Percentiles rank a stretch among this genome's conserved stretches.
These are phyloP conservation scores for Poliocrania exsul DNA, from an alignment of 2,797 vertebrate genomes.

Conservation along the genomic window DNA sequence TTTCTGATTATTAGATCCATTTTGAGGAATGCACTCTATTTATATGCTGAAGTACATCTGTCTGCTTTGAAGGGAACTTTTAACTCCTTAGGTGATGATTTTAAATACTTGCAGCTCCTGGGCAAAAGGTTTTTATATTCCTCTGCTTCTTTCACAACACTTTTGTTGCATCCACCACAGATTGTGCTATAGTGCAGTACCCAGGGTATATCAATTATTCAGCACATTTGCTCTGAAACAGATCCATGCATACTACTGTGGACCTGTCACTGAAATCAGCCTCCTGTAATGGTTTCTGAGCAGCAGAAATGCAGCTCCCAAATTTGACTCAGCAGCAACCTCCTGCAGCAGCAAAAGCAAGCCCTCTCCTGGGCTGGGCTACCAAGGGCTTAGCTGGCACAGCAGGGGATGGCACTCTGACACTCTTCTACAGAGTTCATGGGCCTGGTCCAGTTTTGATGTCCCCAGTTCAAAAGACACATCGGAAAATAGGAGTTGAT, in stretches of 20 bases:
- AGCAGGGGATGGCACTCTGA: not conserved
- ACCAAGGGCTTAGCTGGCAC: accelerated
- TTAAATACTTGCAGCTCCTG: not conserved
- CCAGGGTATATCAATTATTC: not conserved
- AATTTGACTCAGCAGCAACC: not conserved
- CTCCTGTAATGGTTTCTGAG: not conserved
- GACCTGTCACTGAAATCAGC: not conserved
- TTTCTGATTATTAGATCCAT: constrained; percentile 2
- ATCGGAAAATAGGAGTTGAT: not conserved
- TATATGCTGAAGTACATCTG: constrained; percentile 1
- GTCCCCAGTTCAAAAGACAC: not conserved
- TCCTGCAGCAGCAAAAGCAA: not conserved
- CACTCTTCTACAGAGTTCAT: not conserved
- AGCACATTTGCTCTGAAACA: not conserved
- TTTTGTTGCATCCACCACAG: not conserved
- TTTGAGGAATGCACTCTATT: constrained; percentile 12
- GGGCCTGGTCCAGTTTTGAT: not conserved
- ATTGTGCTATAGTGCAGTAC: not conserved
- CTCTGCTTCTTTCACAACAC: not conserved
- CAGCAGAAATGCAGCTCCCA: not conserved
- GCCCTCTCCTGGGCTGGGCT: not conserved
- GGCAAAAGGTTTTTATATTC: not conserved
- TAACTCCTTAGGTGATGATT: not conserved
- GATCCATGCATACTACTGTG: accelerated
- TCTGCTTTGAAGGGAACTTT: not conserved